A percentile compares a stretch with the other conserved stretches of the same genome.
These are phyloP conservation scores for Synodontis membranacea DNA, from an alignment of 2,113 vertebrate species.

Conservation along the genomic window DNA sequence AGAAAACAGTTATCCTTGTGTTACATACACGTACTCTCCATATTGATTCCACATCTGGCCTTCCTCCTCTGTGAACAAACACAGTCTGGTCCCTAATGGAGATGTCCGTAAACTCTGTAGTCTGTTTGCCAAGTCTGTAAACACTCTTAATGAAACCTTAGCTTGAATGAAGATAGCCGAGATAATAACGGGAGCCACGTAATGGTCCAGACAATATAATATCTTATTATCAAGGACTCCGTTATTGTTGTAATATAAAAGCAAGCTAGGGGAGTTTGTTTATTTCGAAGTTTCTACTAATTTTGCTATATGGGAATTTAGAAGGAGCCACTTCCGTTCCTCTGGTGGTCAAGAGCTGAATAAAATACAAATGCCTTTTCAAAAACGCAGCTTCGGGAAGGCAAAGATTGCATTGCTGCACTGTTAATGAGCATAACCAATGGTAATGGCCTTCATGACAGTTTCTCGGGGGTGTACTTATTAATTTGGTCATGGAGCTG, in stretches of 20 bases:
- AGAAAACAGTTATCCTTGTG: neutral
- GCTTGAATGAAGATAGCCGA: neutral
- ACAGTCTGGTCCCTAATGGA: neutral
- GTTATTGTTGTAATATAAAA: neutral
- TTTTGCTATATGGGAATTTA: neutral
- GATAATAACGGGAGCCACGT: neutral
- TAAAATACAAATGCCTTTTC: neutral
- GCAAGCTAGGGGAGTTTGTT: neutral
- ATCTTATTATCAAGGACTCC: neutral
- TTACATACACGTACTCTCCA: neutral
- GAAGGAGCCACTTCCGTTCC: neutral
- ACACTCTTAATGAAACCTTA: neutral
- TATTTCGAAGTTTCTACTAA: neutral
- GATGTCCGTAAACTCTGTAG: neutral
- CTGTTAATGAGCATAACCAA: neutral
- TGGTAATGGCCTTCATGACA: neutral
- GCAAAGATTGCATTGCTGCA: neutral
- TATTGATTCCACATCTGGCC: conserved; percentile 10
- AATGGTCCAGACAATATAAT: neutral
- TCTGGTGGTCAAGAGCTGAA: neutral
- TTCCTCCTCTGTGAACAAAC: neutral
- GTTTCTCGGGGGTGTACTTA: conserved; percentile 2
- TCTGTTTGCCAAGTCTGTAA: neutral
- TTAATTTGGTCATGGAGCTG: conserved; percentile 18
- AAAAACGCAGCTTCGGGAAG: neutral